These are phyloP conservation scores for Conistra vaccinii DNA, from an alignment of 2,888 invertebrate species.

Conservation along the genomic window DNA sequence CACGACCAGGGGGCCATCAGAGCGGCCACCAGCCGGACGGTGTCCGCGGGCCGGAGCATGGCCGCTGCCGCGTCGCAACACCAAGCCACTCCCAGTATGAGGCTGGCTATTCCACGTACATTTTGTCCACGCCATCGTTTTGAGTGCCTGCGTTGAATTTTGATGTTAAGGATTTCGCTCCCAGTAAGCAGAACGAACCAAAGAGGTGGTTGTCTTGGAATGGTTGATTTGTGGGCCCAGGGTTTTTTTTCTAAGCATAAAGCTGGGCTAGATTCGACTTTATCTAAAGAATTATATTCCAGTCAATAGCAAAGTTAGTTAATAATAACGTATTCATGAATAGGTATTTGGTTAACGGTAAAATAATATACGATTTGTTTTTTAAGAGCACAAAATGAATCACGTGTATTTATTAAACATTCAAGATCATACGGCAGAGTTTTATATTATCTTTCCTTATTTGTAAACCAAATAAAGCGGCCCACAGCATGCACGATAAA, in stretches of 20 bases:
- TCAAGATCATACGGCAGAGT: constrained; percentile 17
- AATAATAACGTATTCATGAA: neutral
- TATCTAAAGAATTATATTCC: neutral
- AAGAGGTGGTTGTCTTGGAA: neutral
- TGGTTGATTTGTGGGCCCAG: neutral
- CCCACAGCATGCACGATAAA: constrained; percentile 7
- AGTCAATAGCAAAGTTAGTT: neutral
- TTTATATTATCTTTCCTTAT: constrained; percentile 37
- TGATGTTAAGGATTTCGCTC: constrained; percentile 5
- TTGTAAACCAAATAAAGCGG: constrained; percentile 39
- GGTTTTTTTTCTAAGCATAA: neutral
- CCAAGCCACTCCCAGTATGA: constrained; percentile 79
- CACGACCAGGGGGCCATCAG: constrained; percentile 83
- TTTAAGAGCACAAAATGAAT: constrained; percentile 6
- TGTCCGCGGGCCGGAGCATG: constrained; percentile 76
- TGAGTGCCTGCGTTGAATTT: constrained; percentile 51
- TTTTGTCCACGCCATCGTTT: constrained; percentile 84
- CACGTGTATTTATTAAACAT: constrained; percentile 20
- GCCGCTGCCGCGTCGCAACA: constrained; percentile 81
- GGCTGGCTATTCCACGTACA: constrained; percentile 80
- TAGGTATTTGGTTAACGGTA: constrained; percentile 12
- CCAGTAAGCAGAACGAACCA: neutral
- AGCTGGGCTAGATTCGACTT: too few relatives aligned
- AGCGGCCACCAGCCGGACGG: constrained; percentile 78
- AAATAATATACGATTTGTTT: constrained; percentile 15